Evolutionary conservation across 2,797 vertebrate genomes (phyloP).

Genomic region (Rhinatrema bivittatum): DNA sequence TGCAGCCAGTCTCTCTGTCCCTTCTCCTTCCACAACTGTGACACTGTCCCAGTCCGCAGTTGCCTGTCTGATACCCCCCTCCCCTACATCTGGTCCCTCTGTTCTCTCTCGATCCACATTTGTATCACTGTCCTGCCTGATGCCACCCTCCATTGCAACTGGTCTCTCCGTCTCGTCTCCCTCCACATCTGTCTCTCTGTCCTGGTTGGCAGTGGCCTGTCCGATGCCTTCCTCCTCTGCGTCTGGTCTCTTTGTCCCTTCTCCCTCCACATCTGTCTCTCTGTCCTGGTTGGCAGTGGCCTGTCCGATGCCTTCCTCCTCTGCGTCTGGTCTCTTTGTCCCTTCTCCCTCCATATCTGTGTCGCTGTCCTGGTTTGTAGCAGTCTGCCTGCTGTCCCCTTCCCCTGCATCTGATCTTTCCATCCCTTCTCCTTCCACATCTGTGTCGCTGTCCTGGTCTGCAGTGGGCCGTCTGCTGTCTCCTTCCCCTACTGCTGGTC

Average conservation of each 20-base stretch:
- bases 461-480: neutral
- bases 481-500: neutral
- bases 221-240: constrained; percentile 7
- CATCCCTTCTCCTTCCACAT: constrained; percentile 17
- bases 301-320: neutral
- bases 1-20: neutral
- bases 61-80: neutral
- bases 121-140: neutral
- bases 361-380: neutral
- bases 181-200: neutral
- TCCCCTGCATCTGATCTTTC: neutral
- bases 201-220: neutral
- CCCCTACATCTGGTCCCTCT: neutral
- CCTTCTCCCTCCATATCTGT: neutral
- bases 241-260: neutral
- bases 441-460: constrained; percentile 23
- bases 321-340: neutral
- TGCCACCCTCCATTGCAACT: too few species aligned
- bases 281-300: neutral
- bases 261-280: constrained; percentile 12
- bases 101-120: neutral
- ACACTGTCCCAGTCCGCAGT: neutral
- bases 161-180: too few species aligned
- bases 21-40: neutral
- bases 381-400: neutral